Percentiles rank a stretch among this genome's conserved stretches.
Conservation (phyloP, 1,140 invertebrate genomes). For the Matsumurasca onukii region DNA sequence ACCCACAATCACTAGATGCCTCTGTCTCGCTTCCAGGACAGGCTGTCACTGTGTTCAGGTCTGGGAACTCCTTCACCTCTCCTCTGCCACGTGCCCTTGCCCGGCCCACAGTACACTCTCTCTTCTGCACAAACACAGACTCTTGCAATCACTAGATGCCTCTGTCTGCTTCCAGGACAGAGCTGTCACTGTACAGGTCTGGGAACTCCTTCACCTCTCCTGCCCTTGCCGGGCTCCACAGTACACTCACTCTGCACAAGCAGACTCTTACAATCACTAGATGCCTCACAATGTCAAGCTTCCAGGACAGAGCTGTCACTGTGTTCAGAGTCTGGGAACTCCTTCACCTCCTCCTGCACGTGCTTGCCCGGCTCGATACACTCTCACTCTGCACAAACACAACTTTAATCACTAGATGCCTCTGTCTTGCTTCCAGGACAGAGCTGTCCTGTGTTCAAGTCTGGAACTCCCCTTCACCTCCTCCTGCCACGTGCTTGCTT, state of each 20-base stretch:
- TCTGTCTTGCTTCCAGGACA: slow-evolving; percentile 94
- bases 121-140: too few species aligned
- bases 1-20: background rate
- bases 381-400: too few species aligned
- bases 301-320: slow-evolving; percentile 86
- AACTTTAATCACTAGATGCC: too few species aligned
- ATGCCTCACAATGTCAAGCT: too few species aligned
- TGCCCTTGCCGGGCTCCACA: too few species aligned
- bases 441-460: slow-evolving; percentile 87
- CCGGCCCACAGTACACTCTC: slow-evolving; percentile 82
- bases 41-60: slow-evolving; percentile 87
- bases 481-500: slow-evolving; percentile 80
- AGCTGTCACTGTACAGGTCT: slow-evolving; percentile 80
- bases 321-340: slow-evolving; percentile 87
- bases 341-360: too few species aligned
- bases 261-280: too few species aligned
- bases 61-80: slow-evolving; percentile 71
- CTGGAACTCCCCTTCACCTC: slow-evolving; percentile 74
- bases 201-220: slow-evolving; percentile 70
- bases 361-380: too few species aligned
- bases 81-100: slow-evolving; percentile 80
- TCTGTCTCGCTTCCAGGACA: slow-evolving; percentile 93
- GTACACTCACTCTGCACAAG: slow-evolving; percentile 70
- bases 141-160: too few species aligned
- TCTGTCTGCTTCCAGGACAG: slow-evolving; percentile 92